Conservation (phyloP, 2,113 vertebrate genomes). For the Callionymus lyra region DNA sequence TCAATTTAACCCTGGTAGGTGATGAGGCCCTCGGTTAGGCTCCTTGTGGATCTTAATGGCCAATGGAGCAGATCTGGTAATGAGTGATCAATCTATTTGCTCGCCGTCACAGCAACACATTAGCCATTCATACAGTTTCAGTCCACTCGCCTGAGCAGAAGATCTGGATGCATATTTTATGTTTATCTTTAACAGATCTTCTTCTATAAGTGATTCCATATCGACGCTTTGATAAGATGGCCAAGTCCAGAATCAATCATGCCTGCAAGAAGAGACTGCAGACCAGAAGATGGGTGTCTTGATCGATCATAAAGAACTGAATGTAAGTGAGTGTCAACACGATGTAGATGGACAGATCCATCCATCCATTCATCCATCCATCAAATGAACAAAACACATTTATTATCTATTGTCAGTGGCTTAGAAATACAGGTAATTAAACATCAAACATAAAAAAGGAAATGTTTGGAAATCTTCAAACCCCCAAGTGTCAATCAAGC, state of each 20-base stretch:
- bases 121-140: constrained; percentile 66
- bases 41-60: constrained; percentile 64
- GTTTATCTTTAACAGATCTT: constrained; percentile 61
- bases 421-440: no score
- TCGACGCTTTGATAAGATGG: constrained; percentile 48
- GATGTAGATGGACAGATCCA: no score
- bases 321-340: constrained; percentile 7
- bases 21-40: constrained; percentile 47
- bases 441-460: no score
- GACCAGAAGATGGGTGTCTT: constrained; percentile 5
- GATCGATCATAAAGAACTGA: constrained; percentile 25
- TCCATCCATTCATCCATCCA: no score
- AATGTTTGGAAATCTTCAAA: no score
- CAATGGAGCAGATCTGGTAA: constrained; percentile 64
- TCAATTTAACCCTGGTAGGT: constrained; percentile 62
- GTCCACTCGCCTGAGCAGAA: constrained; percentile 62
- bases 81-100: constrained; percentile 64
- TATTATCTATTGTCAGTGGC: no score
- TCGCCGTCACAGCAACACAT: constrained; percentile 56
- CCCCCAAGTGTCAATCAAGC: no score
- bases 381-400: no score
- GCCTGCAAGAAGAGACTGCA: constrained; percentile 5
- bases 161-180: constrained; percentile 65
- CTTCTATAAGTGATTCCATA: constrained; percentile 39
- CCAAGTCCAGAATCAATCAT: constrained; percentile 37